Conservation (phyloP, 2,113 vertebrate species). For the Odobenus rosmarus region DNA sequence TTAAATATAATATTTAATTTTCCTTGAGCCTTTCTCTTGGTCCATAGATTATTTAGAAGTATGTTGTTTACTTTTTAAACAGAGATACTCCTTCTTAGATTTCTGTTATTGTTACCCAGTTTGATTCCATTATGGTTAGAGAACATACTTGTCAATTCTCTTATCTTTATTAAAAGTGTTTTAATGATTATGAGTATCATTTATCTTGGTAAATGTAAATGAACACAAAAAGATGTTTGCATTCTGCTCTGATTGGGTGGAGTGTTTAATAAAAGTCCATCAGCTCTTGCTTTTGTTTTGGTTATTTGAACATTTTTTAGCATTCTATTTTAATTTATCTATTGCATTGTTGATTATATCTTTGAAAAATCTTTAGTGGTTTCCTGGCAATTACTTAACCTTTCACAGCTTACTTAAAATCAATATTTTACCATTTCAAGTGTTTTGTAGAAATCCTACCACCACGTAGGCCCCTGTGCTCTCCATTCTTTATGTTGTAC, state of each 20-base stretch:
- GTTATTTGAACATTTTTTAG: neutral
- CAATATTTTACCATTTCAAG: neutral
- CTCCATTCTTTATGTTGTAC: neutral
- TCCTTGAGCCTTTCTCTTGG: neutral
- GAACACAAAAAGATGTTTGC: neutral
- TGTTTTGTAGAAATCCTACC: neutral
- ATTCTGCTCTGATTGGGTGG: neutral
- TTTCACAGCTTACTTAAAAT: neutral
- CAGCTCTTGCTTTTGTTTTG: neutral
- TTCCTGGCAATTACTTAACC: neutral
- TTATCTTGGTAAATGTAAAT: neutral
- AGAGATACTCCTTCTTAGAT: neutral
- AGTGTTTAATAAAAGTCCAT: neutral
- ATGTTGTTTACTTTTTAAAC: neutral
- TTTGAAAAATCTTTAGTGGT: neutral
- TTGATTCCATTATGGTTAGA: neutral
- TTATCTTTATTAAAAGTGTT: neutral
- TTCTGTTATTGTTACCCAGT: neutral
- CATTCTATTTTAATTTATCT: neutral
- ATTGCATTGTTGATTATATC: neutral
- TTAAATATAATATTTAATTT: neutral
- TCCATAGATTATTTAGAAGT: neutral
- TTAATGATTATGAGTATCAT: neutral
- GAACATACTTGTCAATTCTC: neutral
- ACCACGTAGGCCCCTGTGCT: rapidly evolving